Conservation (phyloP, 2,888 invertebrate genomes). For the Aleiodes testaceus region DNA sequence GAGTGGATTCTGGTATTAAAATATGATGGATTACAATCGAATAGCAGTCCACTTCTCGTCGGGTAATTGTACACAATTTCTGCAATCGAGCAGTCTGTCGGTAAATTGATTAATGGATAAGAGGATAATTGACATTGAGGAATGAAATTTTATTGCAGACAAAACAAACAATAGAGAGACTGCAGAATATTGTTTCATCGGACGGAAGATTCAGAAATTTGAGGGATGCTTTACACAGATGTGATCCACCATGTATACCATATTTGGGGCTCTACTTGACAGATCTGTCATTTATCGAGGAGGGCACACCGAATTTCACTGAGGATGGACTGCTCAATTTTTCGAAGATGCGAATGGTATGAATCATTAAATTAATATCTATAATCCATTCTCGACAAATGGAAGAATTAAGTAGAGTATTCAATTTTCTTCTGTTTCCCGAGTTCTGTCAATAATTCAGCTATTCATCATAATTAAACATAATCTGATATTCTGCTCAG, state of each 20-base stretch:
- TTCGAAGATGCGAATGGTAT: conserved; percentile 95
- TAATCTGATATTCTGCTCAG: too few relatives aligned
- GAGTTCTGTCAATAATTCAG: too few relatives aligned
- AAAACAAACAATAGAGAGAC: conserved; percentile 88
- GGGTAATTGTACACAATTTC: conserved; percentile 1
- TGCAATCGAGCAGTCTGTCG: background rate
- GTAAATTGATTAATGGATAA: background rate
- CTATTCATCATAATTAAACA: conserved; percentile 32
- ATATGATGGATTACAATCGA: too few relatives aligned
- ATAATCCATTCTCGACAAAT: too few relatives aligned
- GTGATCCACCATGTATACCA: conserved; percentile 91
- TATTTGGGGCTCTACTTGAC: conserved; percentile 92
- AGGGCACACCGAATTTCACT: conserved; percentile 92
- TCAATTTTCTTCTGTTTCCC: too few relatives aligned
- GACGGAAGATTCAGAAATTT: conserved; percentile 91
- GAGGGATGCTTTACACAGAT: conserved; percentile 89
- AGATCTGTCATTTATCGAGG: conserved; percentile 93
- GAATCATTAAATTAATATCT: background rate
- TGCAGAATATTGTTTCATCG: conserved; percentile 90
- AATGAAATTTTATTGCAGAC: conserved; percentile 77
- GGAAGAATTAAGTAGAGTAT: too few relatives aligned
- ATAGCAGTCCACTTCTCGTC: too few relatives aligned
- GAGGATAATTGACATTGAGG: background rate
- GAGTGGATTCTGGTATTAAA: too few relatives aligned
- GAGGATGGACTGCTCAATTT: conserved; percentile 92